phyloP scores from a whole-genome alignment of 2,888 invertebrate species.

The Drosophila formosana region DNA sequence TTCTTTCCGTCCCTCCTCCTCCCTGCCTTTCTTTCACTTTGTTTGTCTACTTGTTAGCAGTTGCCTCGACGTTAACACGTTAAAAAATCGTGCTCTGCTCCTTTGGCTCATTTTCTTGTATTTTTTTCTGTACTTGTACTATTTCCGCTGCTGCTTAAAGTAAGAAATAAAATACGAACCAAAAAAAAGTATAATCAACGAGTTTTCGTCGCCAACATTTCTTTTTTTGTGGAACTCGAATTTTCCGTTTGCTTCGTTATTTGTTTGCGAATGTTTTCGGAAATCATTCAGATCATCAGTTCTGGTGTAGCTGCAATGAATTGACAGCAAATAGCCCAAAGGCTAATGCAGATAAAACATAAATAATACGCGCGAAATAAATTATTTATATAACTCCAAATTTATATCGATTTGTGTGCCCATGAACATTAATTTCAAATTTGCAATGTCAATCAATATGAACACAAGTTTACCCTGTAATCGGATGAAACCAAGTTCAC shows the following conservation, averaged over 20 bases:
- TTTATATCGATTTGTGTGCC: conserved; percentile 7
- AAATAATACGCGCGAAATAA: conserved; percentile 3
- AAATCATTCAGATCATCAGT: conserved; percentile 56
- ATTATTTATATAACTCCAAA: neutral
- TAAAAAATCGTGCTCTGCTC: conserved; percentile 49
- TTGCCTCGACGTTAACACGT: conserved; percentile 69
- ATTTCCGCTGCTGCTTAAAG: conserved; percentile 50
- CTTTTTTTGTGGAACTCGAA: conserved; percentile 5
- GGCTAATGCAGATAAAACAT: conserved; percentile 4
- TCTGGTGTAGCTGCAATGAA: conserved; percentile 48
- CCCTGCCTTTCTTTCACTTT: conserved; percentile 39
- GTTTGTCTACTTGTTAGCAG: conserved; percentile 73
- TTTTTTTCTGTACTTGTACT: conserved; percentile 23
- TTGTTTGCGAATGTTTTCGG: conserved; percentile 56
- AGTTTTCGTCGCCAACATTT: conserved; percentile 29
- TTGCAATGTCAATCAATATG: neutral
- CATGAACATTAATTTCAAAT: neutral
- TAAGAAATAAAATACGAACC: conserved; percentile 47
- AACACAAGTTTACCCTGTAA: neutral
- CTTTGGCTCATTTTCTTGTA: conserved; percentile 4
- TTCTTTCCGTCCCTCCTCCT: conserved; percentile 13
- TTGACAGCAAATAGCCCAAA: conserved; percentile 34
- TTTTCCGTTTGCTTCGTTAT: conserved; percentile 46
- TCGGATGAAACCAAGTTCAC: neutral
- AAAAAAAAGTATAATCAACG: conserved; percentile 38